Conservation (phyloP, 2,888 invertebrate species). For the Phyto melanocephala region DNA sequence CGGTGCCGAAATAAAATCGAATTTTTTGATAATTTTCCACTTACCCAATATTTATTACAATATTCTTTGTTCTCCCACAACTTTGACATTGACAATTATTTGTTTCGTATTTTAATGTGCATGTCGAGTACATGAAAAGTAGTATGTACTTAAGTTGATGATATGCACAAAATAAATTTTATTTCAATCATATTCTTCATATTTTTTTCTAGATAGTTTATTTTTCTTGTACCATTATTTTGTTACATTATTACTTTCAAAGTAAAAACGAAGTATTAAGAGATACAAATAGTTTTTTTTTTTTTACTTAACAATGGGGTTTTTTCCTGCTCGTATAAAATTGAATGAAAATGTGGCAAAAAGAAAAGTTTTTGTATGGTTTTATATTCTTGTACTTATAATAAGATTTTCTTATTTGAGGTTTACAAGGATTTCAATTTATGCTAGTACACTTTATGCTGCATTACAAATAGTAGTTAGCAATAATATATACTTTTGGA, state of each 20-base stretch:
- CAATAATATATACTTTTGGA: not conserved
- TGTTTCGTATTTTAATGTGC: conserved; percentile 4
- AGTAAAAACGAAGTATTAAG: not conserved
- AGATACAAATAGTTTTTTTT: conserved; percentile 45
- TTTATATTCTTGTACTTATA: not conserved
- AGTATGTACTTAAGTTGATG: conserved; percentile 31
- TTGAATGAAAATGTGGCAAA: not conserved
- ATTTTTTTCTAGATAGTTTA: not conserved
- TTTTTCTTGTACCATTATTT: conserved; percentile 2
- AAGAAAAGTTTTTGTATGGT: not conserved
- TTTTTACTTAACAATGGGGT: conserved; percentile 35
- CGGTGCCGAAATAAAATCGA: too few relatives aligned
- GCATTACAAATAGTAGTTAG: not conserved
- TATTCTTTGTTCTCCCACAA: not conserved
- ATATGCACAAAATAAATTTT: conserved; percentile 41
- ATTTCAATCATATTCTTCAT: conserved; percentile 34
- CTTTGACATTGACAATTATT: not conserved
- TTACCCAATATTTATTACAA: not conserved
- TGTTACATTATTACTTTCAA: conserved; percentile 9
- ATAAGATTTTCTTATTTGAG: conserved; percentile 30
- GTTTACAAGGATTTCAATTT: not conserved
- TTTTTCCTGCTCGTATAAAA: not conserved
- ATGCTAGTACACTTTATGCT: not conserved
- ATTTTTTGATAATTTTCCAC: not conserved
- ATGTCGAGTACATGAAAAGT: conserved; percentile 20